Evolutionary conservation across 2,888 invertebrate genomes (phyloP), one percentile per base, ranked within the genome.

Genomic region (Stratiomys singularior): DNA sequence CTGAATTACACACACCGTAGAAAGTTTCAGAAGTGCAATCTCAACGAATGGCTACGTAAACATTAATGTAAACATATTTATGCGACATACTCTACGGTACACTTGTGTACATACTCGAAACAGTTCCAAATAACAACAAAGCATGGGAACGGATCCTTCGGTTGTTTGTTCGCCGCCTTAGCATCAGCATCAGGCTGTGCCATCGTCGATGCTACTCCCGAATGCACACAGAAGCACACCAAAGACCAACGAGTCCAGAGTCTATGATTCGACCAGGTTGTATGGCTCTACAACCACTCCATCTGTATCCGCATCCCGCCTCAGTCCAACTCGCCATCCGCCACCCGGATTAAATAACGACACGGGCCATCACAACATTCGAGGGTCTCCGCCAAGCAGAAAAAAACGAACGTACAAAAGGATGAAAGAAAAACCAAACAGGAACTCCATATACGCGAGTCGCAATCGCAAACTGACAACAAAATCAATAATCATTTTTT

Each of bases 401-500:
- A 69, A 64, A 77, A 69, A 37, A 7, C 56, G 46, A 13, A 67
- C 23, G 11, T 30, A 28, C 23, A 64, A 60, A 56, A 28, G 18
- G 25, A n/a, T n/a, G n/a, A n/a, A n/a, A n/a, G 9, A 37, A 37
- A 37, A 37, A 63, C 21, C 7, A 47, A 64, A 64, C n/a, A 13
- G 13, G 23, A 47, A 64, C 27, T 58, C 18, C 47, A 71, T 76
- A 78, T 76, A 80, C 80, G 80, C 80, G 80, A 80, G 78, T 80
- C 80, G 80, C 80, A 80, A 80, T 80, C 80, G 78, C 80, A 77
- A 80, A 78, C 79, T 81, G 80, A 81, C 79, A 79, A 80, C 78
- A 80, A 80, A 80, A 80, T 80, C 80, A 79, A 81, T 80, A 80
- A 81, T 78, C 80, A 80, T 81, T 80, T 79, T 80, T 80, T 80